Percentiles rank a stretch among this genome's conserved stretches.
phyloP scores from a whole-genome alignment of 1,140 invertebrate species.

The Scaptomyza montana region DNA sequence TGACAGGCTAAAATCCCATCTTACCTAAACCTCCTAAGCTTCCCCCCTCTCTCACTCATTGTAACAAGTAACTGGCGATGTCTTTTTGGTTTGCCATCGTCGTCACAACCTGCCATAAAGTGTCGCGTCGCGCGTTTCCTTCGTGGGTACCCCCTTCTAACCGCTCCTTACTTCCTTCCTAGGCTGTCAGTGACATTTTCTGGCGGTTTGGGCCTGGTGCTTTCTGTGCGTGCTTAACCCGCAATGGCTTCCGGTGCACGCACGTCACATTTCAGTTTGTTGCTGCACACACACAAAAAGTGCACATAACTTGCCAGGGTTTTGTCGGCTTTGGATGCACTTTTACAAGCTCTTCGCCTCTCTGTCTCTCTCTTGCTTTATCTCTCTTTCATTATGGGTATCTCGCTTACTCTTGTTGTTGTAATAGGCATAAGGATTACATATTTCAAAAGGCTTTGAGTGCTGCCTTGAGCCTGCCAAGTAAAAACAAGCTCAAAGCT shows the following conservation, averaged over 20 bases:
- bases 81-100: slow-evolving; percentile 31
- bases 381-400: background rate
- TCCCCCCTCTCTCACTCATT: background rate
- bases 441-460: slow-evolving; percentile 48
- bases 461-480: slow-evolving; percentile 31
- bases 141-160: slow-evolving; percentile 21
- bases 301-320: slow-evolving; percentile 62
- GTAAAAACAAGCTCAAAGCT: slow-evolving; percentile 22
- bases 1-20: slow-evolving; percentile 21
- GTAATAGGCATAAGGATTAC: slow-evolving; percentile 65
- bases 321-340: slow-evolving; percentile 46
- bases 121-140: slow-evolving; percentile 62
- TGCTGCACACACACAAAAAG: slow-evolving; percentile 31
- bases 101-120: slow-evolving; percentile 67
- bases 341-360: slow-evolving; percentile 14
- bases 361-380: background rate
- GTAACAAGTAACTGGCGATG: slow-evolving; percentile 10
- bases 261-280: slow-evolving; percentile 45
- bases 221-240: slow-evolving; percentile 56
- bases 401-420: slow-evolving; percentile 35
- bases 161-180: slow-evolving; percentile 18
- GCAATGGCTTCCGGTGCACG: slow-evolving; percentile 74
- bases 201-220: slow-evolving; percentile 14
- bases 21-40: no score
- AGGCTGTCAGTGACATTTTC: slow-evolving; percentile 42